Base-by-base conservation (phyloP, 2,113 vertebrate genomes). In the Hippocampus mohnikei region DNA sequence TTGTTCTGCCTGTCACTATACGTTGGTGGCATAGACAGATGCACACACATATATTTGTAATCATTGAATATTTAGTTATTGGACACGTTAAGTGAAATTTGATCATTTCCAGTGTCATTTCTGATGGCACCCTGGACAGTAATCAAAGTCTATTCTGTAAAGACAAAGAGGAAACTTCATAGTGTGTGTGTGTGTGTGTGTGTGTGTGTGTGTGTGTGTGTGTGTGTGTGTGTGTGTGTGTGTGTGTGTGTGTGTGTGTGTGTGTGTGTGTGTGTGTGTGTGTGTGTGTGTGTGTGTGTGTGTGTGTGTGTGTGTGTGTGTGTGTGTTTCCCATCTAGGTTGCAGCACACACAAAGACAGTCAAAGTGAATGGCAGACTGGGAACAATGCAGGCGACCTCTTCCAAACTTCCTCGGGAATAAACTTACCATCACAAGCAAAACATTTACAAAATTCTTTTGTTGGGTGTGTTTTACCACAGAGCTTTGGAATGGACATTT, bases 321-420 rank as follows among this genome's bases (percentile, higher is more conserved):
- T 25, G 25, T 58, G 21, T 53, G 11, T 58, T 25, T 27, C 13
- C 12, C 27, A 58, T 58, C 23, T 72, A 94, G 93, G 89, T 93
- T 2, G 73, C 90, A 21, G 79, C 68, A 40, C 84, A 89, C 69
- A 79, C 66, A 68, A 94, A 92, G 79, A 94, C 91, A 0, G 42
- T 92, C 65, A 77, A 90, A 78, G 91, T 94, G 72, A 93, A 93
- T 11, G 91, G 91, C 60, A 88, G 88, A 63, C 84, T 92, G 78
- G 90, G 93, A 73, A 93, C 76, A 21, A 89, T 93, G 69, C 84
- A 83, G 29, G 48, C 85, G 53, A 63, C 73, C n/a, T 84, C 82
- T 33, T 72, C 81, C 20, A 56, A 83, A 1, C 44, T 81, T 33
- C 69, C 79, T 42, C 60, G 82, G 48, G 69, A 46, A 46, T 27